Base-by-base conservation (phyloP, 2,113 vertebrate species). In the Actenoides hombroni region DNA sequence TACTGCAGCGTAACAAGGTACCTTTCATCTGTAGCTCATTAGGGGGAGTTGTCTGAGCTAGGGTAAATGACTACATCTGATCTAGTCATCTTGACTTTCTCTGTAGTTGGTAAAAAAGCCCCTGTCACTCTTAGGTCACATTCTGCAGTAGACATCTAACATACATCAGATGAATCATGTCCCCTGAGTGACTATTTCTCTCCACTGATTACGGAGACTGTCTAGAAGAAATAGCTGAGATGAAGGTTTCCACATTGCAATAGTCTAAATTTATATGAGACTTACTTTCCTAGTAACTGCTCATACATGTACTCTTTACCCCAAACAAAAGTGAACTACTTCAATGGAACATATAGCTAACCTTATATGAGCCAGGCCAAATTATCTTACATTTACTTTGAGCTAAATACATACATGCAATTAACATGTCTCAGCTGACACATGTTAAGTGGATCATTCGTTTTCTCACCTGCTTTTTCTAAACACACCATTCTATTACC, bases 1-100 rank as follows among this genome's bases (percentile, higher is more conserved):
- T 94, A 91, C 68, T 61, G 59, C 57, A 40, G 13, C 51, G 42
- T 78, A 94, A 92, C 88, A 92, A 89, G 86, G 89, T 91, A 60
- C 35, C 69, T 95, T 84, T 92, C 84, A 87, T 92, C 81, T 95
- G 91, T 79, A 92, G 77, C 84, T 95, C 84, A 73, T 95, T 91
- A 92, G 61, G 61, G 61, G 57, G 28, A 95, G 82, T 91, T 82
- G 53, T 64, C 91, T 91, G 77, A 92, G 84, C 42, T 53, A 69
- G 61, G 21, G 89, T 94, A 89, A 94, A 91, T 78, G 69, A 84
- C 86, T 95, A 46, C 42, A 61, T 87, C 81, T 85, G 35, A 92
- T 61, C 61, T 25, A 92, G 86, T 76, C 65, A 71, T 91, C 83
- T 68, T 89, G 64, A 89, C 65, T 94, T 91, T 88, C 86, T 89